A percentile compares a stretch with the other conserved stretches of the same genome.
These are phyloP conservation scores for Muschampia plurimacula DNA, from an alignment of 2,888 invertebrate species.

Conservation along the genomic window DNA sequence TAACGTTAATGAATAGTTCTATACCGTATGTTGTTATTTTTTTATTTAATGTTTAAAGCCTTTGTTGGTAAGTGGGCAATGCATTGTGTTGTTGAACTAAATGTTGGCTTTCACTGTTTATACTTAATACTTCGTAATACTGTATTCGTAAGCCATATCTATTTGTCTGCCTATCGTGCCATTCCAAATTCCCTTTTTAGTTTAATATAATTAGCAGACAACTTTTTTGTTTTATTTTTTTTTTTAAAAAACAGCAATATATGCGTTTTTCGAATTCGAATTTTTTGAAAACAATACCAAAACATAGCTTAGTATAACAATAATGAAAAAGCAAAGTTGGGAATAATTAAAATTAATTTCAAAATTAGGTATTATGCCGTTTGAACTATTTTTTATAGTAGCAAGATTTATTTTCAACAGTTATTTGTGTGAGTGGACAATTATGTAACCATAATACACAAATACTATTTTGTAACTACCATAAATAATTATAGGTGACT, in stretches of 20 bases:
- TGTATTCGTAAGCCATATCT: conserved; percentile 50
- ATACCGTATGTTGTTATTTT: conserved; percentile 71
- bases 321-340: background rate
- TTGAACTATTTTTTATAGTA: conserved; percentile 2
- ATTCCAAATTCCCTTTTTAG: conserved; percentile 49
- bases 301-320: too few relatives aligned
- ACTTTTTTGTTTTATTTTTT: background rate
- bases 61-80: conserved; percentile 77
- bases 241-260: background rate
- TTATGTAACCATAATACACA: too few relatives aligned
- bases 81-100: conserved; percentile 65
- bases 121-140: conserved; percentile 62
- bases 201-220: conserved; percentile 35
- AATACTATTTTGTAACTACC: too few relatives aligned
- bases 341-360: conserved; percentile 26
- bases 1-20: conserved; percentile 68
- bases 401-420: background rate
- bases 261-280: too few relatives aligned
- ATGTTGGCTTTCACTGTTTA: conserved; percentile 77
- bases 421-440: too few relatives aligned
- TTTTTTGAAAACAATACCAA: too few relatives aligned
- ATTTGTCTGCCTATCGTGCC: conserved; percentile 60
- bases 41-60: conserved; percentile 65
- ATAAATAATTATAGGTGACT: too few relatives aligned
- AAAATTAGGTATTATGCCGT: conserved; percentile 22